phyloP scores from a whole-genome alignment of 2,113 vertebrate species.

The Argyrosomus japonicus region DNA sequence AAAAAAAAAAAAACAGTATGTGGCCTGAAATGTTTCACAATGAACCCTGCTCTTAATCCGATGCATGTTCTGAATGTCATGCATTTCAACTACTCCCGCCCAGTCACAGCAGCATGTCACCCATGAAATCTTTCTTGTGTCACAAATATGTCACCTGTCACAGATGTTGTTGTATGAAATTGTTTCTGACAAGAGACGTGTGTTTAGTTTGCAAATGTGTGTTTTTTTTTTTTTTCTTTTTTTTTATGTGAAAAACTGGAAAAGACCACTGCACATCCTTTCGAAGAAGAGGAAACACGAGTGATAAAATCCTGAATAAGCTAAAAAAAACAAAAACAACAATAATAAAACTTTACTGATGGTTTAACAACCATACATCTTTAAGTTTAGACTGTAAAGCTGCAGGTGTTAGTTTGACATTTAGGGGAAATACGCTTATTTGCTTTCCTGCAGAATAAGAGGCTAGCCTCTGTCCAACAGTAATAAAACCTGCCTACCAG shows the following conservation, averaged over 20 bases:
- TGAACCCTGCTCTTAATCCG: constrained; percentile 38
- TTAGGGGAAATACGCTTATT: background rate
- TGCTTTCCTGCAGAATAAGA: background rate
- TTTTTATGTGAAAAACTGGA: constrained; percentile 77
- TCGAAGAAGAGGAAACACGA: constrained; percentile 49
- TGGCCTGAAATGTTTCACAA: constrained; percentile 50
- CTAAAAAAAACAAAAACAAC: constrained; percentile 34
- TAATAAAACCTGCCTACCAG: too few species aligned
- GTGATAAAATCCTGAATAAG: constrained; percentile 71
- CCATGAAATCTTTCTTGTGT: constrained; percentile 53
- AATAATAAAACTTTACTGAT: constrained; percentile 24
- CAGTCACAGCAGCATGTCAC: constrained; percentile 46
- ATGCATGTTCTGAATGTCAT: constrained; percentile 58
- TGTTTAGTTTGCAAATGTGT: constrained; percentile 51
- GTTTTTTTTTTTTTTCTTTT: constrained; percentile 49
- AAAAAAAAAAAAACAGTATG: constrained; percentile 20
- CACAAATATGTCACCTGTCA: constrained; percentile 38
- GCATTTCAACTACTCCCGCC: constrained; percentile 13
- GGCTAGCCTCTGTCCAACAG: too few species aligned
- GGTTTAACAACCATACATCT: constrained; percentile 21
- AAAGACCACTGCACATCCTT: constrained; percentile 81
- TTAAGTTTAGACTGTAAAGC: constrained; percentile 34
- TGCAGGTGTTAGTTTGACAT: constrained; percentile 12
- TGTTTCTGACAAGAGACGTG: constrained; percentile 44
- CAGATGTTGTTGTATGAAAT: constrained; percentile 53